A percentile compares a stretch with the other conserved stretches of the same genome.
Conservation (phyloP, 2,797 vertebrate genomes). For the Coregonus sp. region DNA sequence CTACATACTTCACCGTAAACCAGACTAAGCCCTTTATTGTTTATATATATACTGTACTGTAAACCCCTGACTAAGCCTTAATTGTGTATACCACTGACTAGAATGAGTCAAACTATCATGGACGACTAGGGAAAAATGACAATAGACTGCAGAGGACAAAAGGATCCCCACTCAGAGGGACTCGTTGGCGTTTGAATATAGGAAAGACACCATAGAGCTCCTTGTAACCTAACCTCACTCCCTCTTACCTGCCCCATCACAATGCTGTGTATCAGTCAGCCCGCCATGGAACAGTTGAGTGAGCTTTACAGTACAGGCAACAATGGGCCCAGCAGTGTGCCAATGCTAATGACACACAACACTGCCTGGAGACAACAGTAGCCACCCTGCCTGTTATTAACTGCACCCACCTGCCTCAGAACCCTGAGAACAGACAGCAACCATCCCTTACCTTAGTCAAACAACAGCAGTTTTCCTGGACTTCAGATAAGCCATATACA, state of each 20-base stretch:
- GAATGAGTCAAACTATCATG: not conserved
- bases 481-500: no score
- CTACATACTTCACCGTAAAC: not conserved
- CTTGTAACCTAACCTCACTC: not conserved
- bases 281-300: constrained; percentile 41
- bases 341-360: constrained; percentile 57
- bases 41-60: no score
- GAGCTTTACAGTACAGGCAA: constrained; percentile 56
- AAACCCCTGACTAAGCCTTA: not conserved
- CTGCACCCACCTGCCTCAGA: no score
- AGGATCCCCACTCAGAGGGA: not conserved
- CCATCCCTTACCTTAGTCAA: no score
- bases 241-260: not conserved
- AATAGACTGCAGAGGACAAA: not conserved
- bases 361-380: constrained; percentile 26
- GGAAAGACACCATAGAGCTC: not conserved
- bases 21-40: not conserved
- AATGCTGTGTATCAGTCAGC: constrained; percentile 28
- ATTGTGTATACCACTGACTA: not conserved
- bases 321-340: constrained; percentile 34
- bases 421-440: constrained; percentile 10
- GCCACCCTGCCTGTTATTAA: not conserved
- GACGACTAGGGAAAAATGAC: not conserved
- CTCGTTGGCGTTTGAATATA: not conserved
- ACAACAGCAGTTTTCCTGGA: no score